Base-by-base conservation (phyloP, 2,888 invertebrate species). In the Alloscopus bannaensis region DNA sequence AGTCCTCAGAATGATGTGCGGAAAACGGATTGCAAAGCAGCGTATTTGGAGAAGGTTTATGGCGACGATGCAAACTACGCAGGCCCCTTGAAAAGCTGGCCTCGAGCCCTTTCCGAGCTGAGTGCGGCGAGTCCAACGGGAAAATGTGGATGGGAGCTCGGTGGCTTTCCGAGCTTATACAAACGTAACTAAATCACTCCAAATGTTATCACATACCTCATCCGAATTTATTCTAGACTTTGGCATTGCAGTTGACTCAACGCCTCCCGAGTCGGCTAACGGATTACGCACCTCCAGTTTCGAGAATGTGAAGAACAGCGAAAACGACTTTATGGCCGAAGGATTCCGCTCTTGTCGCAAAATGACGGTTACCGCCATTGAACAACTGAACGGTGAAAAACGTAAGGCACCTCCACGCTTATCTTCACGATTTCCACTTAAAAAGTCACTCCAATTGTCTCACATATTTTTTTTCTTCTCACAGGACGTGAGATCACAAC, bases 321-420 rank as follows among this genome's bases (percentile, higher is more conserved):
- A 57, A 2, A 28, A 18, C 1, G 28, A 28, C 2, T 24, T 57
- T 13, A 13, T 47, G 3, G 20, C 31, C 2, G 40, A 20, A 22
- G 65, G 65, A n/a, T 65, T 65, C 28, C 3, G 16, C 20, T 47
- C 65, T 26, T 65, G 65, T 20, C n/a, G 28, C 2, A 26, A 13
- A 20, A 28, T 47, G 47, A 3, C 2, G 1, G 50, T 65, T 29
- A 18, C 31, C 3, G 65, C 22, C 18, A 18, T 1, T 3, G 18
- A 28, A n/a, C 65, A 65, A 18, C 2, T 3, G 1, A 65, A 65
- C 20, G 65, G 50, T n/a, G 65, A 3, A 3, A 16, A 28, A 16
- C 26, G 65, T 65, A 47, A 47, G 29, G 28, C n/a, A n/a, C n/a
- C n/a, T n/a, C n/a, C n/a, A n/a, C n/a, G n/a, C n/a, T n/a, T n/a